phyloP scores from a whole-genome alignment of 1,140 invertebrate species.

The Drosophila erecta region DNA sequence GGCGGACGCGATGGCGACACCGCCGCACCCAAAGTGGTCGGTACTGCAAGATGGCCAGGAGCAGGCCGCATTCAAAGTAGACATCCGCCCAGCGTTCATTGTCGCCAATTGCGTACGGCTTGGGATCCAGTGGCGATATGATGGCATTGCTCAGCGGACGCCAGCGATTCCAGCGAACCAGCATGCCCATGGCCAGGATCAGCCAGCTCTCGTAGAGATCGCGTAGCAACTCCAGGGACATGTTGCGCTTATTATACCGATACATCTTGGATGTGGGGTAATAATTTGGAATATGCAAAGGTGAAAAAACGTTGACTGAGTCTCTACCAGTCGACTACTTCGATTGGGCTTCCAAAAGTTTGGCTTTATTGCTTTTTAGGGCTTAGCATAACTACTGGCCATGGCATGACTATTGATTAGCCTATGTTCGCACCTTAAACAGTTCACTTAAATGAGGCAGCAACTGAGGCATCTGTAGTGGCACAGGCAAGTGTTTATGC shows the following conservation, averaged over 20 bases:
- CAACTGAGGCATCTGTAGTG: not conserved
- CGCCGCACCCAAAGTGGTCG: not conserved
- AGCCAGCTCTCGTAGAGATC: conserved; percentile 10
- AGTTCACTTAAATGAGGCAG: conserved; percentile 9
- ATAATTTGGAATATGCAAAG: not conserved
- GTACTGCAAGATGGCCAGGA: not conserved
- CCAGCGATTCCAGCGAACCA: not conserved
- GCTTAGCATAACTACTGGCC: no score
- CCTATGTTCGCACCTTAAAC: not conserved
- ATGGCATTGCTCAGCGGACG: not conserved
- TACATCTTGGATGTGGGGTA: not conserved
- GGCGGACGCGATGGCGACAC: not conserved
- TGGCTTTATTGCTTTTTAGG: no score
- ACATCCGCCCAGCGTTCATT: not conserved
- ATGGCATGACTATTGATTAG: not conserved
- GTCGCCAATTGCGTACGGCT: not conserved
- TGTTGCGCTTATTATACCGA: not conserved
- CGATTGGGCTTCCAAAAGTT: no score
- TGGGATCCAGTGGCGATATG: not conserved
- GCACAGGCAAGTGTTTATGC: conserved; percentile 15
- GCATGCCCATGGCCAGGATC: not conserved
- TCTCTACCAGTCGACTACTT: no score
- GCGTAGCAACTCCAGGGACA: not conserved
- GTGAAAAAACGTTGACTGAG: no score
- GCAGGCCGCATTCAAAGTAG: not conserved